phyloP scores from a whole-genome alignment of 2,113 vertebrate species.

The Dissostichus mawsoni region DNA sequence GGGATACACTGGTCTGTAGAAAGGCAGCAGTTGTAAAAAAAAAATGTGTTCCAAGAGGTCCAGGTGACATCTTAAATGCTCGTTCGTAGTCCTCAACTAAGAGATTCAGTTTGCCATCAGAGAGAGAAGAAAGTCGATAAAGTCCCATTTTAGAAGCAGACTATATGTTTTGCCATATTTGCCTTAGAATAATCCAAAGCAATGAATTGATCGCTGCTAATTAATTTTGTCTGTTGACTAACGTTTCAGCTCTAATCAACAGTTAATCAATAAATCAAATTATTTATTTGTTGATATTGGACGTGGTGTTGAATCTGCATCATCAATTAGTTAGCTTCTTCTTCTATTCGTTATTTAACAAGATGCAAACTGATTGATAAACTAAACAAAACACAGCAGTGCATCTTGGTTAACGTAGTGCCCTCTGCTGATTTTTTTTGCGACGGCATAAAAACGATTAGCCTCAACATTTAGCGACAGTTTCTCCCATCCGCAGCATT shows the following conservation, averaged over 20 bases:
- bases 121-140: background rate
- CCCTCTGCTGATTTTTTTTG: background rate
- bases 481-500: background rate
- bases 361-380: background rate
- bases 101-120: background rate
- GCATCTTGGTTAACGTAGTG: background rate
- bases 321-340: background rate
- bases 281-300: background rate
- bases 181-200: too few relatives aligned
- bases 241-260: background rate
- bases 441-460: background rate
- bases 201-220: background rate
- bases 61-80: background rate
- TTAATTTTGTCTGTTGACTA: background rate
- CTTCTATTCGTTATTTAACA: background rate
- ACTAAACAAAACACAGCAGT: background rate
- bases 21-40: background rate
- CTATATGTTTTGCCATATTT: background rate
- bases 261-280: background rate
- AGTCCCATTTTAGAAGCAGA: background rate
- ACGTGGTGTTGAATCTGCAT: background rate
- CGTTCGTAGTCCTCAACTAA: background rate
- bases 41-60: background rate
- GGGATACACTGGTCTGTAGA: background rate
- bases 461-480: background rate